A percentile compares a stretch with the other conserved stretches of the same genome.
phyloP scores from a whole-genome alignment of 2,888 invertebrate species.

The Drosophila neonasuta region DNA sequence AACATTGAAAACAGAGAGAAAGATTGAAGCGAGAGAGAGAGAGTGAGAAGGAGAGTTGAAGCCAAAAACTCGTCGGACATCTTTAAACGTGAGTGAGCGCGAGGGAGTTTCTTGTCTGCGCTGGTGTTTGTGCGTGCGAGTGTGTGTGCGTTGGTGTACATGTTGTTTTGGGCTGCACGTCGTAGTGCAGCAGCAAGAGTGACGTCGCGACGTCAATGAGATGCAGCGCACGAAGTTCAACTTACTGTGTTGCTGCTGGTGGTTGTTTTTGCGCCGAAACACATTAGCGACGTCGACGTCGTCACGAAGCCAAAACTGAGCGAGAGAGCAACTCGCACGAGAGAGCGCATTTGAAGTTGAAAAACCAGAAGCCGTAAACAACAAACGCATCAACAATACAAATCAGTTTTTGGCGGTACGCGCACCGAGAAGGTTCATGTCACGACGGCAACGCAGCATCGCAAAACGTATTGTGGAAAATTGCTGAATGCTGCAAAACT shows the following conservation, averaged over 20 bases:
- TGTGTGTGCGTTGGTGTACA: slow-evolving; percentile 14
- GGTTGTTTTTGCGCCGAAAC: slow-evolving; percentile 44
- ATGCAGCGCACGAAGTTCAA: slow-evolving; percentile 58
- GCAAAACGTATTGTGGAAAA: slow-evolving; percentile 7
- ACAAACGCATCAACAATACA: slow-evolving; percentile 70
- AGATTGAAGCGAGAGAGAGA: slow-evolving; percentile 25
- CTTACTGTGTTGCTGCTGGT: slow-evolving; percentile 41
- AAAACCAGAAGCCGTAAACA: slow-evolving; percentile 74
- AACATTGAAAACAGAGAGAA: slow-evolving; percentile 22
- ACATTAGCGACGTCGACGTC: slow-evolving; percentile 32
- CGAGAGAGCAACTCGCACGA: background rate
- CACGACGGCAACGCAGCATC: slow-evolving; percentile 24
- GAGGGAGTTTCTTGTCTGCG: slow-evolving; percentile 59
- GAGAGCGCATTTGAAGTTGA: slow-evolving; percentile 42
- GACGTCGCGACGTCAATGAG: slow-evolving; percentile 49
- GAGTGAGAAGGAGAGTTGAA: slow-evolving; percentile 6
- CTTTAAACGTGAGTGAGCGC: slow-evolving; percentile 41
- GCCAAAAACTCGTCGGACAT: slow-evolving; percentile 45
- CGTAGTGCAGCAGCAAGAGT: slow-evolving; percentile 37
- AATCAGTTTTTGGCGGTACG: slow-evolving; percentile 82
- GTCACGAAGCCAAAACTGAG: slow-evolving; percentile 30
- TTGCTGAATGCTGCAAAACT: slow-evolving; percentile 40
- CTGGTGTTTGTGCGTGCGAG: slow-evolving; percentile 10
- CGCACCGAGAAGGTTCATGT: slow-evolving; percentile 59
- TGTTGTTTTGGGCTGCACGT: slow-evolving; percentile 25